Evolutionary conservation across 2,888 invertebrate species (phyloP), one percentile per base, ranked within the genome.

Genomic region (Drosophila subquinaria): DNA sequence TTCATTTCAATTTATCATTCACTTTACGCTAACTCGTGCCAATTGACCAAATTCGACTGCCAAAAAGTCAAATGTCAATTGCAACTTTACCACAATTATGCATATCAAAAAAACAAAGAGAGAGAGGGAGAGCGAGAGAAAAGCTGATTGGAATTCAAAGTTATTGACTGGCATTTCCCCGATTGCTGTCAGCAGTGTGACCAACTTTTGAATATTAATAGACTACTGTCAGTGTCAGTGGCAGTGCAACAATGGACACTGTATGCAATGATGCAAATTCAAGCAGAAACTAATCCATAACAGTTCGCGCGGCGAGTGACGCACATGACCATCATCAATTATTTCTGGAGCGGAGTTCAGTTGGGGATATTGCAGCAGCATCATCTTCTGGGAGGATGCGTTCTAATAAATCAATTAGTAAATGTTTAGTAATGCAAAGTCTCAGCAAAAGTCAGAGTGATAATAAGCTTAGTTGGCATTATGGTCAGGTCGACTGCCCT

Each of bases 81-180:
- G 79, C 67, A 79, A 70, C 52, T 77, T 77, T 62, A 50, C 81
- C 79, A 57, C 81, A 79, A 79, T 81, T 79, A 79, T 78, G 73
- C 64, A 70, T 43, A 57, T 60, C 69, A 63, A 15, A 23, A 57
- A 13, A 10, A 33, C 23, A 17, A 27, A 38, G 9, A n/a, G 9
- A n/a, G 35, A 9, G 38, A 38, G 23, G 35, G 9, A n/a, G 9
- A n/a, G 35, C 11, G 38, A 38, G 15, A 11, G 17, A 30, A 30
- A 9, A 38, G 48, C n/a, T 45, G 23, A 30, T 43, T 63, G 30
- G 48, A 17, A 15, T 56, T 4, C 33, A 69, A 75, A 69, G 61
- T 66, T 77, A 30, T 45, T 47, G 42, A 33, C 33, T 20, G 20
- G 40, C 62, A 63, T 48, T 66, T 56, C 63, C 66, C 52, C 64